Evolutionary conservation across 2,113 vertebrate species (phyloP), one percentile per base, ranked within the genome.

Genomic region (Dromas ardeola): DNA sequence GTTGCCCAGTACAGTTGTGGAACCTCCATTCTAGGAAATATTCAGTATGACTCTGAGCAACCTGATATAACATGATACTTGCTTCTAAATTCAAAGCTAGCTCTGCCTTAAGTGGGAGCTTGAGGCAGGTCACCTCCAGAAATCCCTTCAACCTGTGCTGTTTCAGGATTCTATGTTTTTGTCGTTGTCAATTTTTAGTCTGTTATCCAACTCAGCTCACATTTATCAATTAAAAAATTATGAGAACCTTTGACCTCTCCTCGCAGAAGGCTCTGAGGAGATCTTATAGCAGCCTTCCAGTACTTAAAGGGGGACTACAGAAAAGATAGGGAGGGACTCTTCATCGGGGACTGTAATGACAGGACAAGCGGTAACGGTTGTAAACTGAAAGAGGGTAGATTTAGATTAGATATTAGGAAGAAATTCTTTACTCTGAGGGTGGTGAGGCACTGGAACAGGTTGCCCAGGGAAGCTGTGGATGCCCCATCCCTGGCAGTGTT

Each of bases 1-100:
- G 3, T 43, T 34, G 14, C 3, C 6, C 30, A 42, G 30, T 13
- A 40, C 4, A 0, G 9, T 20, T 69, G 3, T 25, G 5, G 4
- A 74, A 62, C 13, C 4, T 78, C 4, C 6, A 53, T 6, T 13
- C 14, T 30, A 16, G 17, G 26, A 42, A 92, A 71, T 53, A 66
- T 2, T 74, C 47, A 36, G 22, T 50, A 23, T 63, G 32, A 52
- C 5, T 25, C 29, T 71, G 56, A 72, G 15, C 17, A 65, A 25
- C 5, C 8, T 59, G 56, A 22, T 20, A 40, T 2, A 7, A 55
- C 12, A 63, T 0, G 0, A 59, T 13, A 36, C 4, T 43, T 58
- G 2, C 19, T 62, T 69, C 15, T 76, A n/a, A 88, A 81, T 73
- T 50, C 38, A 74, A 71, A 88, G 22, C 20, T 42, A 32, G 3